A percentile compares a stretch with the other conserved stretches of the same genome.
These are phyloP conservation scores for Trachelus troglodyta DNA, from an alignment of 2,888 invertebrate genomes.

Conservation along the genomic window DNA sequence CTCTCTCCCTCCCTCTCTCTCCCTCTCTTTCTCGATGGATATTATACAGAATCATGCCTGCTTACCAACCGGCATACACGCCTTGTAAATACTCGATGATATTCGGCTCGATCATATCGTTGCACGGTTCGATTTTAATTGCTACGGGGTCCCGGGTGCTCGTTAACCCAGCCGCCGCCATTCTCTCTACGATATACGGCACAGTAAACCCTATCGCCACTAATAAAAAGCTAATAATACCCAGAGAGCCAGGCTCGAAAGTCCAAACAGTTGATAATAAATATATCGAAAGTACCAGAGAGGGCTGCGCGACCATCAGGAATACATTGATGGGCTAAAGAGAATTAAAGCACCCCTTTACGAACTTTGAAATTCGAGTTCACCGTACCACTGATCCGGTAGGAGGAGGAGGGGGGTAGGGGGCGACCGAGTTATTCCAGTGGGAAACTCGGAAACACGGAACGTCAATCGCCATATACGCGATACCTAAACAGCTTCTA, in stretches of 20 bases:
- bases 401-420: fast-evolving
- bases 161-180: conserved; percentile 6
- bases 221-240: conserved; percentile 32
- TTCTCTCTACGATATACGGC: conserved; percentile 1
- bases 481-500: not conserved
- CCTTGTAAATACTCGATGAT: not conserved
- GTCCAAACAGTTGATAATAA: conserved; percentile 22
- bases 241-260: conserved; percentile 20
- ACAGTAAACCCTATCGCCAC: conserved; percentile 25
- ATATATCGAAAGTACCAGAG: conserved; percentile 15
- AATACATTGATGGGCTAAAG: not conserved
- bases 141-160: conserved; percentile 3
- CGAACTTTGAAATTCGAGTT: not conserved
- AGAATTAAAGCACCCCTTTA: not conserved
- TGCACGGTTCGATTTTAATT: conserved; percentile 4
- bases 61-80: not conserved
- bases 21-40: not conserved
- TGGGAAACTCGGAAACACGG: not conserved
- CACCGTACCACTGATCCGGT: not conserved
- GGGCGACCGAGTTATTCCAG: not conserved
- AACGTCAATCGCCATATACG: not conserved
- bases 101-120: conserved; percentile 2
- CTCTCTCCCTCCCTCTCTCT: not conserved
- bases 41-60: not conserved
- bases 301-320: not conserved